phyloP scores from a whole-genome alignment of 1,140 invertebrate species.

The Delia radicum region DNA sequence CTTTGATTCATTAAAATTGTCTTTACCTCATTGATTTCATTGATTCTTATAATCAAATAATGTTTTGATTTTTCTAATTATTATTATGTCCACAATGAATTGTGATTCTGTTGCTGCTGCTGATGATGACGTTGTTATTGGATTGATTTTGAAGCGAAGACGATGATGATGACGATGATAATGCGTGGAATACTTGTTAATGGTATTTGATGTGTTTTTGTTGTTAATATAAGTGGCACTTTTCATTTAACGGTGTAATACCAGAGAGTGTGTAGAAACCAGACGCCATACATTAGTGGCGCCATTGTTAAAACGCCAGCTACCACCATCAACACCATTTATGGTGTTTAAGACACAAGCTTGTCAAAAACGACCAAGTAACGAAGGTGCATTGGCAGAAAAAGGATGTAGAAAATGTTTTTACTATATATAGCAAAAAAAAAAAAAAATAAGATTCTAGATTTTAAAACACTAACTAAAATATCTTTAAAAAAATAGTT shows the following conservation, averaged over 20 bases:
- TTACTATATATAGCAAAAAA: not conserved
- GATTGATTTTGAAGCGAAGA: too few species aligned
- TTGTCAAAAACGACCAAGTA: slow-evolving; percentile 1
- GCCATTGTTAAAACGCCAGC: slow-evolving; percentile 1
- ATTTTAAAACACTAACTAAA: too few species aligned
- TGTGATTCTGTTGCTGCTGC: too few species aligned
- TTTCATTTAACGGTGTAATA: slow-evolving; percentile 19
- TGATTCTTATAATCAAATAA: too few species aligned
- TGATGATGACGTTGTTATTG: too few species aligned
- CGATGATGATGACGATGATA: not conserved
- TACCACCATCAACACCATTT: slow-evolving; percentile 8
- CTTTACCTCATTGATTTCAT: too few species aligned
- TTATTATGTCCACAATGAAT: too few species aligned
- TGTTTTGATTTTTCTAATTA: too few species aligned
- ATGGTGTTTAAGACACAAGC: slow-evolving; percentile 12
- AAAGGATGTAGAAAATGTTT: not conserved
- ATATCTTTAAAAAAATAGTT: not conserved
- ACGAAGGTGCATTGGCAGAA: not conserved
- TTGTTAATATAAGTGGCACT: not conserved
- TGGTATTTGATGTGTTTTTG: not conserved
- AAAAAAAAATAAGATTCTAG: not conserved
- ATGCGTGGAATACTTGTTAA: slow-evolving; percentile 17
- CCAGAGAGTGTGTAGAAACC: not conserved
- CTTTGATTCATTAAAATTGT: too few species aligned
- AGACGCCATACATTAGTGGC: slow-evolving; percentile 14